Evolutionary conservation across 2,797 vertebrate genomes (phyloP), one percentile per base, ranked within the genome.

Genomic region (Peromyscus nudipes): DNA sequence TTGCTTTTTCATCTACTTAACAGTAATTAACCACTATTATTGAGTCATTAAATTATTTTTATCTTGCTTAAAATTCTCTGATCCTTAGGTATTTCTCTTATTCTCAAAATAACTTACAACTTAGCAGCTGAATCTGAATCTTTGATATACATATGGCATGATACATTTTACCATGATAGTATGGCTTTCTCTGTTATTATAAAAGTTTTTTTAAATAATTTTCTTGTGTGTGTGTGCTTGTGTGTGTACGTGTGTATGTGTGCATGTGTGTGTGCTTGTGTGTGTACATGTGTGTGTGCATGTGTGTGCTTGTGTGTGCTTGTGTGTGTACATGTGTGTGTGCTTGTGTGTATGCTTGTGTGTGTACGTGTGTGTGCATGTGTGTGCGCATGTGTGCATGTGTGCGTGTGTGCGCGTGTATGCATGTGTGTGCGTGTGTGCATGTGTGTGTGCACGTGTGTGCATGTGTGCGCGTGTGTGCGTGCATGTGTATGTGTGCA

Each of bases 1-100:
- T 75, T 94, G 81, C 34, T 92, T 83, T 97, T 29, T 49, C 86
- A 95, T 91, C 21, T 23, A 79, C 62, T 73, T 73, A 89, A 92
- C 25, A 67, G 16, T 85, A 89, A 95, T 75, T 95, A 94, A 93
- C 55, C 90, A n/a, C 29, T 79, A 93, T 91, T 91, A 92, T 79
- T 95, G 52, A 92, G 37, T 85, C 94, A 86, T 86, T 84, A 86
- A 92, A 71, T 92, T 83, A 97, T 90, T 96, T 95, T 89, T 94
- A 93, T 93, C 27, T 94, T 88, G 34, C 11, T 92, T 92, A 67
- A 95, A 94, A 57, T 40, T 90, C 17, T 87, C 57, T 80, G 5
- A 31, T 93, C 60, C 49, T 87, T 91, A 80, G 80, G 91, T 76
- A 89, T 65, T 82, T 92, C 43, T 95, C 4, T 83, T 93, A 62